Evolutionary conservation across 2,113 vertebrate species (phyloP).

Genomic region (Cricetomys ansorgei): DNA sequence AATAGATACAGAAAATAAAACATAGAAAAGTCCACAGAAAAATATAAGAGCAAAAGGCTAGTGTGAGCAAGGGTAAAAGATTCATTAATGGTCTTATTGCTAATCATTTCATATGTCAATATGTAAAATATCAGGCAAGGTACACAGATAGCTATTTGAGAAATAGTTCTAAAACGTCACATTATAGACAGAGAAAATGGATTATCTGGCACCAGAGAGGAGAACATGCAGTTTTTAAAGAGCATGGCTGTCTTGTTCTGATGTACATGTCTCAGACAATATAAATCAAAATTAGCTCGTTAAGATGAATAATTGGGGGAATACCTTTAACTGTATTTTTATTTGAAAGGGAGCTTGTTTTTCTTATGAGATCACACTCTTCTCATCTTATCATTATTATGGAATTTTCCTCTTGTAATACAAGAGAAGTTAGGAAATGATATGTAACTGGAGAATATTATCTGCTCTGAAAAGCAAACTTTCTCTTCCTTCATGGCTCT

Average conservation of each 20-base stretch:
- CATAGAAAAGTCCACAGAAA: background rate
- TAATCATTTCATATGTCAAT: background rate
- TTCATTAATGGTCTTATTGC: background rate
- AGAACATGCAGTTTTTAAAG: background rate
- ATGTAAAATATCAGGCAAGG: background rate
- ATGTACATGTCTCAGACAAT: background rate
- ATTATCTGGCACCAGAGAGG: background rate
- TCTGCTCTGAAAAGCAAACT: slow-evolving; percentile 59
- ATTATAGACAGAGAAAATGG: background rate
- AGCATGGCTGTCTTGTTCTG: background rate
- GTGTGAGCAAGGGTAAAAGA: background rate
- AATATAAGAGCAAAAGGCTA: background rate
- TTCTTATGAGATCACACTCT: slow-evolving; percentile 64
- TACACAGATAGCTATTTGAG: background rate
- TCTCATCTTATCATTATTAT: slow-evolving; percentile 43
- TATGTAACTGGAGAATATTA: slow-evolving; percentile 45
- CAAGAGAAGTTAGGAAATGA: slow-evolving; percentile 17
- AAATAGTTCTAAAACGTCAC: background rate
- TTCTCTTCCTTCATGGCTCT: slow-evolving; percentile 11
- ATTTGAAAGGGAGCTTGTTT: slow-evolving; percentile 62
- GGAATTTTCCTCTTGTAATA: slow-evolving; percentile 44
- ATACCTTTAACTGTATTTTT: slow-evolving; percentile 62
- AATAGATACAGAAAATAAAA: slow-evolving; percentile 23
- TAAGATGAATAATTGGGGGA: slow-evolving; percentile 41
- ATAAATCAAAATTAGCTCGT: slow-evolving; percentile 18